Base-by-base conservation (phyloP, 2,113 vertebrate genomes). In the Mesembrinibis cayennensis region DNA sequence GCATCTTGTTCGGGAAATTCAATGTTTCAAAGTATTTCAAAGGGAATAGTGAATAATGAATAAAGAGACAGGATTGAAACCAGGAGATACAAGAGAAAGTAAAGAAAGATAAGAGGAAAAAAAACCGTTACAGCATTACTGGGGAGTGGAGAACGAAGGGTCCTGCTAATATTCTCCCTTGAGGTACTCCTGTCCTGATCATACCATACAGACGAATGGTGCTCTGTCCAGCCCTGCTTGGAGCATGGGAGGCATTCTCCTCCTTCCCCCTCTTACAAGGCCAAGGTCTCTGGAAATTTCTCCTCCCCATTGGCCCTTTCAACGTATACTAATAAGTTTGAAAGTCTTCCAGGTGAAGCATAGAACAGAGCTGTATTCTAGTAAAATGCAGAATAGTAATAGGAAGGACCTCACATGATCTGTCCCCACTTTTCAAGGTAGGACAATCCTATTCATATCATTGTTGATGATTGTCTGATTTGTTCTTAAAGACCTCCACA, bases 21-120 rank as follows among this genome's bases (percentile, higher is more conserved):
- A 49, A 40, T 7, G 3, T 82, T 93, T 95, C 85, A 76, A 69
- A 82, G 49, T 2, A 16, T 85, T 84, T 93, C 90, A 92, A 94
- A 95, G 47, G n/a, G 62, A 95, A 79, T 44, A 82, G 56, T 76
- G 65, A 94, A 79, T 85, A 93, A 79, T 45, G 34, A 96, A 91
- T n/a, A 63, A 65, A 81, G 36, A 79, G 56, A 72, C 12, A 25
- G 52, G 44, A 17, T 3, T 85, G 30, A 65, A 85, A 90, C 47
- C 27, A 76, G 36, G 42, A 47, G 13, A 23, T 29, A 19, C 0
- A 8, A 79, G 29, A 74, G 42, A 74, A 92, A 59, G 22, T n/a
- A 52, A 82, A 74, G 47, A 92, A 70, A 14, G 19, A 38, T 14
- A 91, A 44, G 25, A 59, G 30, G 26, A 58, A 59, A 34, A 84